Base-by-base conservation (phyloP, 2,797 vertebrate genomes). In the Microctenopoma steveboyesi region DNA sequence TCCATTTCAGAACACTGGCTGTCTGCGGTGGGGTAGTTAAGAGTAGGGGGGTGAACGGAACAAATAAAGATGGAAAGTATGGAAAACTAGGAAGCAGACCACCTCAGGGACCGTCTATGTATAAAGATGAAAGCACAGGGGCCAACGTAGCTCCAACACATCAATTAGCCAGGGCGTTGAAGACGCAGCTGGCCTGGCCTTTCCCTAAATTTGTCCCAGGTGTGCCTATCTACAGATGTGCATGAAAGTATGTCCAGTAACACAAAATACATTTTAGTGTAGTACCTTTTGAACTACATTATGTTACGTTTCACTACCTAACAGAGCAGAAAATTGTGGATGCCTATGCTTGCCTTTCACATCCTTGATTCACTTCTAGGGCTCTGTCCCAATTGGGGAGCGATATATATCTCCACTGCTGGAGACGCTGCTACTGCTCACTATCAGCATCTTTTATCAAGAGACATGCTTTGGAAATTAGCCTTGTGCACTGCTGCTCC, bases 121-220 rank as follows among this genome's bases (percentile, higher is more conserved):
- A 90, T 90, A 85, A 84, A 86, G 82, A 91, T 86, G 82, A 87
- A 90, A 84, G 78, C 78, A 53, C 56, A 43, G 60, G 77, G 79
- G 67, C 74, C 62, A 76, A 51, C 2, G 37, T 74, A 80, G 77
- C 79, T 72, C 75, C 68, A 79, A 76, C 84, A 81, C 88, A 89
- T 89, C 83, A 85, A 82, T 92, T 84, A 84, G 76, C 81, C 66
- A 74, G 71, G 82, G 79, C 83, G 85, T 88, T 40, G 81, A 83
- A 84, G 86, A 75, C n/a, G 28, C 69, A 76, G 81, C 76, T 85
- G 75, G 70, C 61, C 75, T 74, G 66, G 67, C 68, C 74, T 71
- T 37, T 69, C 49, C 43, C 74, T 74, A 79, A 84, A 69, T 71
- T 72, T 79, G 72, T 81, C 73, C 76, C 70, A 64, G 62, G 63